Percentiles rank a stretch among this genome's conserved stretches.
These are phyloP conservation scores for Ormyrus rosae DNA, from an alignment of 2,888 invertebrate species.

Conservation along the genomic window DNA sequence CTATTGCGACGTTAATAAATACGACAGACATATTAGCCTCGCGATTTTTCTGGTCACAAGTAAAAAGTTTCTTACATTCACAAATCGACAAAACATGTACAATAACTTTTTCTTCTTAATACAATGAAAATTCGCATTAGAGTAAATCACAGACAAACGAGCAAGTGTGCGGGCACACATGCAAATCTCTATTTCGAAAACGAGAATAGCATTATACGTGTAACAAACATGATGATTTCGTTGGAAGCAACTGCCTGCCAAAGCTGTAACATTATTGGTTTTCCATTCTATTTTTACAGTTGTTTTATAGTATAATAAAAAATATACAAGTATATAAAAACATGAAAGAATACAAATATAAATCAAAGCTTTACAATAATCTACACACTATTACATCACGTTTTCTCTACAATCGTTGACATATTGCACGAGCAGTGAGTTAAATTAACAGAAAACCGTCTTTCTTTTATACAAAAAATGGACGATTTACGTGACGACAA, in stretches of 20 bases:
- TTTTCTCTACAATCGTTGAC: background rate
- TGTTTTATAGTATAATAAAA: slow-evolving; percentile 25
- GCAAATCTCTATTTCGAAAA: slow-evolving; percentile 30
- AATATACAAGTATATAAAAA: slow-evolving; percentile 34
- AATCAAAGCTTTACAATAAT: slow-evolving; percentile 20
- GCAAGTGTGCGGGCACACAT: background rate
- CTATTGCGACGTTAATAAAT: slow-evolving; percentile 31
- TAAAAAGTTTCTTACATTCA: slow-evolving; percentile 39
- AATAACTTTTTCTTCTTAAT: slow-evolving; percentile 14
- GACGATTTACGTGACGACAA: background rate
- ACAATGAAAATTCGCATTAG: background rate
- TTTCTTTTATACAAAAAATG: background rate
- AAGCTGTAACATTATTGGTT: slow-evolving; percentile 7
- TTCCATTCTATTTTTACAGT: slow-evolving; percentile 5
- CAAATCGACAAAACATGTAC: slow-evolving; percentile 19
- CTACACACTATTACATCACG: slow-evolving; percentile 17
- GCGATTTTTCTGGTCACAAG: slow-evolving; percentile 24
- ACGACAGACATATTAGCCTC: slow-evolving; percentile 18
- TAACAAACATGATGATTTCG: slow-evolving; percentile 10
- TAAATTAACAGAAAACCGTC: slow-evolving; percentile 5
- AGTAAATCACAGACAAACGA: slow-evolving; percentile 32
- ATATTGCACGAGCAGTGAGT: background rate
- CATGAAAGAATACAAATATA: slow-evolving; percentile 10
- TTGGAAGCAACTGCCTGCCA: slow-evolving; percentile 11
- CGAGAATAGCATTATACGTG: slow-evolving; percentile 13